Conservation (phyloP, 2,888 invertebrate species). For the Sepiola atlantica region DNA sequence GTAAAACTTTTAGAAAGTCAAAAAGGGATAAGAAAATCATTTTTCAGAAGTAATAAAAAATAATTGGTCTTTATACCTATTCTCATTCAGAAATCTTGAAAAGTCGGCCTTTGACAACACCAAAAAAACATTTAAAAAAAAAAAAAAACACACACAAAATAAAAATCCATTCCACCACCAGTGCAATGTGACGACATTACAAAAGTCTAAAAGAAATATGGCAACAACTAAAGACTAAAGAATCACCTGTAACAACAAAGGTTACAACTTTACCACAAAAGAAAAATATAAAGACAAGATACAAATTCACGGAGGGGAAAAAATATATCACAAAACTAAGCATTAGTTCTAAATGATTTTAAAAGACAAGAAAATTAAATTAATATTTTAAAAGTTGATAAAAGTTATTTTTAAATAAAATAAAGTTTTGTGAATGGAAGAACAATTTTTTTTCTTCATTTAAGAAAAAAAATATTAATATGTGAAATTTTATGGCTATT, state of each 20-base stretch:
- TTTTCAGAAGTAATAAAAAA: background rate
- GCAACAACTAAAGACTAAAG: background rate
- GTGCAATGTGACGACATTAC: background rate
- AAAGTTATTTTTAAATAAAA: background rate
- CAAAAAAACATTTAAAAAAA: background rate
- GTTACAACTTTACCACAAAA: background rate
- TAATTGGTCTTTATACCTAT: slow-evolving; percentile 32
- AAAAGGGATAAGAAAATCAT: background rate
- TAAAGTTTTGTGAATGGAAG: background rate
- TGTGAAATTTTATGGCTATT: background rate
- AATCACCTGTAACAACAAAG: background rate
- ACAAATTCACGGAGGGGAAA: background rate
- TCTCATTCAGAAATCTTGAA: background rate
- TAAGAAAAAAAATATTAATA: background rate
- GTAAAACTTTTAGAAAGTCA: too few relatives aligned
- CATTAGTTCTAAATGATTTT: background rate
- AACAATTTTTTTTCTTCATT: background rate
- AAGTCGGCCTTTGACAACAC: slow-evolving; percentile 8
- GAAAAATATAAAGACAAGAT: slow-evolving; percentile 11
- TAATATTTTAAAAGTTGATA: background rate
- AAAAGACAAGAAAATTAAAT: background rate
- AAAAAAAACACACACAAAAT: background rate
- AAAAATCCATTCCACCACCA: background rate
- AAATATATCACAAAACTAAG: background rate
- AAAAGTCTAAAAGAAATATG: background rate